Conservation (phyloP, 2,888 invertebrate species). For the Capitulum mitella region DNA sequence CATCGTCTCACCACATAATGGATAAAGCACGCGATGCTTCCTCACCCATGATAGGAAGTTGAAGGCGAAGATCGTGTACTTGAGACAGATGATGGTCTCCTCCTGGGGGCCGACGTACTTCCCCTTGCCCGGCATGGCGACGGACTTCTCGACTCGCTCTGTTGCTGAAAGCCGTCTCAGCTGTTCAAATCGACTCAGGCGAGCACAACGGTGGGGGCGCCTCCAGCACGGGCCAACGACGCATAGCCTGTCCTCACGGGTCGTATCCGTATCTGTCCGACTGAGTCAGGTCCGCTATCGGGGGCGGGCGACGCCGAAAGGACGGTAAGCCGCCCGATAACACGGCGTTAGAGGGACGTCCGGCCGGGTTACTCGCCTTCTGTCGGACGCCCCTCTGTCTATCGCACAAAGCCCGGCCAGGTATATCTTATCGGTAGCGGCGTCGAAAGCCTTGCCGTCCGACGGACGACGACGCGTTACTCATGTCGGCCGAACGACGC, state of each 20-base stretch:
- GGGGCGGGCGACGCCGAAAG: neutral
- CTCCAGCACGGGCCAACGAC: neutral
- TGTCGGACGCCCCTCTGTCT: neutral
- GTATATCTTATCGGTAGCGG: neutral
- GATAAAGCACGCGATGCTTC: too few species aligned
- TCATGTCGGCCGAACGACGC: neutral
- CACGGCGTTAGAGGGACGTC: neutral
- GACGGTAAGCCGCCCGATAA: neutral
- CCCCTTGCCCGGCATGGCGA: neutral
- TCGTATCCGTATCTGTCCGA: neutral
- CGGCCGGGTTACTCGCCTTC: neutral
- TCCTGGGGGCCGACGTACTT: slow-evolving; percentile 24
- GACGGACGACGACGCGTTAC: neutral
- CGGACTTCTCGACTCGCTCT: neutral
- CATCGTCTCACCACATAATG: too few species aligned
- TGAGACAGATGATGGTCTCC: slow-evolving; percentile 51
- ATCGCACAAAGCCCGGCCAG: neutral
- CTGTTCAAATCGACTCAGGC: too few species aligned
- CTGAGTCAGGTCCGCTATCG: neutral
- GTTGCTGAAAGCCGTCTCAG: too few species aligned
- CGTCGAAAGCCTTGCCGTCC: neutral
- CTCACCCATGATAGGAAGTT: slow-evolving; percentile 72
- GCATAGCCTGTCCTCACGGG: neutral
- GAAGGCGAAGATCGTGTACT: slow-evolving; percentile 72
- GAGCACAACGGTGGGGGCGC: too few species aligned